Conservation (phyloP, 92 coral and sea anemone species). For the Blastomussa wellsi region DNA sequence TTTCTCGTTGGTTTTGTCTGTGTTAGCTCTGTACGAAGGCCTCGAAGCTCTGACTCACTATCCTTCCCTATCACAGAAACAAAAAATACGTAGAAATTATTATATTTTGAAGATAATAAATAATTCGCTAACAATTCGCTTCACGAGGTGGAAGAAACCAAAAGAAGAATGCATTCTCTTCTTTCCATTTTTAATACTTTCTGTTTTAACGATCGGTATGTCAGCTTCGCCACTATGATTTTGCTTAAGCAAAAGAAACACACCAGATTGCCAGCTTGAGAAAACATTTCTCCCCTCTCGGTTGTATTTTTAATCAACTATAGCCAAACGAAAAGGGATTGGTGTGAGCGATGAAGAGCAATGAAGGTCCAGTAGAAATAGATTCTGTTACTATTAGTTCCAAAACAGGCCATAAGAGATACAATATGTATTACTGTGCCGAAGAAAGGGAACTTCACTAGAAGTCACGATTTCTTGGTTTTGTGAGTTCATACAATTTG, state of each 20-base stretch:
- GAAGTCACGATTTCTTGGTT: neutral
- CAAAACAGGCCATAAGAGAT: no score
- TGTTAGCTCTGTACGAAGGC: neutral
- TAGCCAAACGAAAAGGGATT: neutral
- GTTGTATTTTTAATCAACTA: no score
- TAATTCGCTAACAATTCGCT: no score
- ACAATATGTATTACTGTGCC: neutral
- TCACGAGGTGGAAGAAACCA: no score
- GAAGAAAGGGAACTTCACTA: neutral
- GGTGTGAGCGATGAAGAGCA: neutral
- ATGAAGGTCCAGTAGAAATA: neutral
- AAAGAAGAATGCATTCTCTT: no score
- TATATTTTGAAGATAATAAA: neutral
- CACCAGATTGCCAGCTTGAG: neutral
- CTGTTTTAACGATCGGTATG: neutral
- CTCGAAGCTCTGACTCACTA: constrained; percentile 16
- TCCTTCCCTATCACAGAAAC: constrained; percentile 8
- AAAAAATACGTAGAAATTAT: neutral
- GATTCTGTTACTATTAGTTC: no score
- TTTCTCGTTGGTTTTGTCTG: neutral
- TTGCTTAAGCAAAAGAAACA: no score
- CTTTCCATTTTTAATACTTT: no score
- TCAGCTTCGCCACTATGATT: neutral
- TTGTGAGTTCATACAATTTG: neutral
- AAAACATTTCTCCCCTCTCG: neutral